Conservation (phyloP, 2,888 invertebrate species). For the Stratiomys singularior region DNA sequence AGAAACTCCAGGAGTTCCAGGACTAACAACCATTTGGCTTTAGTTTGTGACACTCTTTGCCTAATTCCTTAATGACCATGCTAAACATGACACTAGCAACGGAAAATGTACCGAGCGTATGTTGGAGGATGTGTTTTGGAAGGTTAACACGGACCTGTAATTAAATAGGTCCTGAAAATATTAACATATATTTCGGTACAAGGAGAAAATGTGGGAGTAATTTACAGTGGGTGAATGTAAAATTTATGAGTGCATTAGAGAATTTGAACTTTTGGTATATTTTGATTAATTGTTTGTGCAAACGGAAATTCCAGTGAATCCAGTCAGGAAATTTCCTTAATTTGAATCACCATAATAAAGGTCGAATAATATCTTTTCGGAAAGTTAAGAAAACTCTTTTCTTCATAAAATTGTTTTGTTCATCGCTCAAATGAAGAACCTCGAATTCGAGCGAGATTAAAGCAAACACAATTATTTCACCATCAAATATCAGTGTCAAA, state of each 20-base stretch:
- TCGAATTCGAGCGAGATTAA: too few species aligned
- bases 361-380: too few species aligned
- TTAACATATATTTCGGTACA: too few species aligned
- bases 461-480: too few species aligned
- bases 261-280: not conserved
- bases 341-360: too few species aligned
- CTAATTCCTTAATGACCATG: slow-evolving; percentile 42
- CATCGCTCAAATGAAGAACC: too few species aligned
- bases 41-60: not conserved
- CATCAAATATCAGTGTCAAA: too few species aligned
- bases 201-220: not conserved
- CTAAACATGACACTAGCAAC: slow-evolving; percentile 33
- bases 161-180: not conserved
- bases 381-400: too few species aligned
- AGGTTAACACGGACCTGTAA: slow-evolving; percentile 32
- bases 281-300: slow-evolving; percentile 3
- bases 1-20: not conserved
- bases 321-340: too few species aligned
- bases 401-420: too few species aligned
- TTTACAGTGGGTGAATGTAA: not conserved
- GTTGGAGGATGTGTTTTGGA: slow-evolving; percentile 18
- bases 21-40: slow-evolving; percentile 22
- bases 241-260: not conserved
- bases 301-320: too few species aligned
- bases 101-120: not conserved